These are phyloP conservation scores for Eristalis tenax DNA, from an alignment of 2,888 invertebrate species.

Conservation along the genomic window DNA sequence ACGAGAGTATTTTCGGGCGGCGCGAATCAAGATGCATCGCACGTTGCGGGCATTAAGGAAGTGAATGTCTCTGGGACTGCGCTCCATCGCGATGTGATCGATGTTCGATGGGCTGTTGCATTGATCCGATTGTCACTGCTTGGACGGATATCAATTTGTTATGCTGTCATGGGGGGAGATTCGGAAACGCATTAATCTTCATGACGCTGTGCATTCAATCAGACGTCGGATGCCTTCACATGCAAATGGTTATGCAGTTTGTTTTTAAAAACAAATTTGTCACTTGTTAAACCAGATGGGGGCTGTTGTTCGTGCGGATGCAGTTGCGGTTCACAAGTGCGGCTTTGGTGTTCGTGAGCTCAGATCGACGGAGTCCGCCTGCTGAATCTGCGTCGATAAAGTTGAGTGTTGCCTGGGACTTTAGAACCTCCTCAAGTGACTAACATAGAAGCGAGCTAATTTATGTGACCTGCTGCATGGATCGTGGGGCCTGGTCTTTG, in stretches of 20 bases:
- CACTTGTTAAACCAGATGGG: neutral
- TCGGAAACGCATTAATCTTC: neutral
- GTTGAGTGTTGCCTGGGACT: too few species aligned
- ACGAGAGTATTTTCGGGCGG: neutral
- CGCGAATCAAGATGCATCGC: constrained; percentile 1
- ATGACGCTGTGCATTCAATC: neutral
- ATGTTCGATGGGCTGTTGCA: neutral
- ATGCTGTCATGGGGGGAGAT: neutral
- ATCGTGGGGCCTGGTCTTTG: too few species aligned
- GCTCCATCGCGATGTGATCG: neutral
- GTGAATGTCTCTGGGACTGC: neutral
- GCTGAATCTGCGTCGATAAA: too few species aligned
- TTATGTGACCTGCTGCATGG: too few species aligned
- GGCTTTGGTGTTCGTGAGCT: too few species aligned
- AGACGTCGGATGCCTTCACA: neutral
- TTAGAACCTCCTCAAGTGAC: too few species aligned
- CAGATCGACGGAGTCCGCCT: too few species aligned
- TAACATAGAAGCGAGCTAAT: too few species aligned
- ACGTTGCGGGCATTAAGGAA: constrained; percentile 2
- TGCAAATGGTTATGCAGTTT: neutral
- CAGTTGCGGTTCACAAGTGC: too few species aligned
- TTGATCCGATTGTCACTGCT: neutral
- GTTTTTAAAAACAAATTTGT: neutral
- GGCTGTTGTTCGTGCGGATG: neutral
- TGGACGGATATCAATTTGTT: neutral